Evolutionary conservation across 2,113 vertebrate genomes (phyloP).

Genomic region (Hiodon tergisus): DNA sequence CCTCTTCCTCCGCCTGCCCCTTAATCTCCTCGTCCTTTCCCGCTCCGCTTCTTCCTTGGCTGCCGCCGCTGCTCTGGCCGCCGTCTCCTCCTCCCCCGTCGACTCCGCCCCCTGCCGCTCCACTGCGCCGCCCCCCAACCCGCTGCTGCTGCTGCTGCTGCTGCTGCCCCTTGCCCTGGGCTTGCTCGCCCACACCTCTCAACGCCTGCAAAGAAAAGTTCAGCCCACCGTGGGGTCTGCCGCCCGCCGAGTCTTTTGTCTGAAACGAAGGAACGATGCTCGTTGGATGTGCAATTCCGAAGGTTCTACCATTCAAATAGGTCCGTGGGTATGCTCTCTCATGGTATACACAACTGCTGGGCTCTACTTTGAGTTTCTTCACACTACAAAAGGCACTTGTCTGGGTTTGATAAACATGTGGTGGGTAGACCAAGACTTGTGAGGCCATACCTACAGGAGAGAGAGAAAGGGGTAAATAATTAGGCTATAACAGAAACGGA

Average conservation of each 20-base stretch:
- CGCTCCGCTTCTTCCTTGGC: conserved; percentile 48
- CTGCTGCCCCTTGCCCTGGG: conserved; percentile 41
- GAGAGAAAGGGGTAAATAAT: conserved; percentile 23
- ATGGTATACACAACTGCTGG: conserved; percentile 93
- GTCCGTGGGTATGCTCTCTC: conserved; percentile 84
- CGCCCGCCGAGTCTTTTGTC: conserved; percentile 69
- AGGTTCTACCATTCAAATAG: conserved; percentile 88
- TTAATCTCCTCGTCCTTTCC: conserved; percentile 29
- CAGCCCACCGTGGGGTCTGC: conserved; percentile 70
- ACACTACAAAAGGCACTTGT: conserved; percentile 99
- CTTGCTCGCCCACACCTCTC: conserved; percentile 76
- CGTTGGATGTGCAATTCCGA: conserved; percentile 77
- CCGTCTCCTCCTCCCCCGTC: conserved; percentile 57
- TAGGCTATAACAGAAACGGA: background rate
- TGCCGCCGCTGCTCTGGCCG: background rate
- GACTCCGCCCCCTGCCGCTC: conserved; percentile 63
- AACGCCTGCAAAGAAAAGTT: conserved; percentile 81
- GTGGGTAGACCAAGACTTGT: conserved; percentile 99
- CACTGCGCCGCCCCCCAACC: conserved; percentile 63
- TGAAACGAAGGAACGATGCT: conserved; percentile 79
- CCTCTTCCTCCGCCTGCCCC: conserved; percentile 31
- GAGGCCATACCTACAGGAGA: conserved; percentile 92
- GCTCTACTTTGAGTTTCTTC: conserved; percentile 99
- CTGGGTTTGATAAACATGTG: conserved; percentile 99
- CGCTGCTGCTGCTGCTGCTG: conserved; percentile 39